Percentiles rank a stretch among this genome's conserved stretches.
These are phyloP conservation scores for Danio rerio DNA, from an alignment of 2,113 vertebrate species.

Conservation along the genomic window GRCz12tu NC_133186.1:46868501-46869000, in stretches of 20 bases:
- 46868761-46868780: conserved; percentile 25
- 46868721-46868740: not conserved
- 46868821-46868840: conserved; percentile 92
- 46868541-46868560: conserved; percentile 9
- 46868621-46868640: conserved; percentile 9
- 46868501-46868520: not conserved
- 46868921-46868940: not conserved
- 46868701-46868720: not conserved
- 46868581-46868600: conserved; percentile 2
- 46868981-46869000: too few species aligned
- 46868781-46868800: not conserved
- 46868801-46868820: conserved; percentile 83
- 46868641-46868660: not conserved
- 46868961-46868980: too few species aligned
- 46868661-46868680: not conserved
- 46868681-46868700: not conserved
- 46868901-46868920: too few species aligned
- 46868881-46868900: too few species aligned
- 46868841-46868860: conserved; percentile 91
- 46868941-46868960: too few species aligned
- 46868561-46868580: not conserved
- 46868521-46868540: too few species aligned
- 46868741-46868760: not conserved
- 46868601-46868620: not conserved
- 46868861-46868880: not conserved